phyloP scores from a whole-genome alignment of 2,113 vertebrate species.

The Oceanites oceanicus region DNA sequence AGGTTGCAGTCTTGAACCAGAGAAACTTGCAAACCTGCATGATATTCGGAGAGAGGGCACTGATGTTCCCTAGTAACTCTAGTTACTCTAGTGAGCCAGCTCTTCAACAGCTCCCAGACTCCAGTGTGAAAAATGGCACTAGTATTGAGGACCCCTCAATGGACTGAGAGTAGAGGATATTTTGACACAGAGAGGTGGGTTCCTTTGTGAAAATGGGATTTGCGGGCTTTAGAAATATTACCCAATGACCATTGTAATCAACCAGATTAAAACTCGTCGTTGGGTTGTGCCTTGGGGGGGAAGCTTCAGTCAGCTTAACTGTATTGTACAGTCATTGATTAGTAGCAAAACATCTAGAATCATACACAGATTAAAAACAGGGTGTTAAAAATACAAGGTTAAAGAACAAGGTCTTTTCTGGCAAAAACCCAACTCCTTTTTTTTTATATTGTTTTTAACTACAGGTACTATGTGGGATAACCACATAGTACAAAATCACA shows the following conservation, averaged over 20 bases:
- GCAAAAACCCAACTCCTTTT: neutral
- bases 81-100: neutral
- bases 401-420: neutral
- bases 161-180: neutral
- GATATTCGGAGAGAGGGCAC: neutral
- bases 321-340: neutral
- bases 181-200: neutral
- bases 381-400: neutral
- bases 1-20: neutral
- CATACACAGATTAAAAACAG: neutral
- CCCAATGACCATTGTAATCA: neutral
- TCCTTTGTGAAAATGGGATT: neutral
- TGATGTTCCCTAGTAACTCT: no score
- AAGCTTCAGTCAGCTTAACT: neutral
- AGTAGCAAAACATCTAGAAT: neutral
- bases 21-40: neutral
- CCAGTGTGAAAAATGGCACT: neutral
- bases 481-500: neutral
- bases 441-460: neutral
- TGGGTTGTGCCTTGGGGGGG: neutral
- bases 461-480: neutral
- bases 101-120: neutral
- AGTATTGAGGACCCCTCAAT: fast-evolving
- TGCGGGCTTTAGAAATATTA: neutral
- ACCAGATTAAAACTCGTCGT: neutral